Conservation (phyloP, 2,888 invertebrate species). For the Epinotia brunnichana region DNA sequence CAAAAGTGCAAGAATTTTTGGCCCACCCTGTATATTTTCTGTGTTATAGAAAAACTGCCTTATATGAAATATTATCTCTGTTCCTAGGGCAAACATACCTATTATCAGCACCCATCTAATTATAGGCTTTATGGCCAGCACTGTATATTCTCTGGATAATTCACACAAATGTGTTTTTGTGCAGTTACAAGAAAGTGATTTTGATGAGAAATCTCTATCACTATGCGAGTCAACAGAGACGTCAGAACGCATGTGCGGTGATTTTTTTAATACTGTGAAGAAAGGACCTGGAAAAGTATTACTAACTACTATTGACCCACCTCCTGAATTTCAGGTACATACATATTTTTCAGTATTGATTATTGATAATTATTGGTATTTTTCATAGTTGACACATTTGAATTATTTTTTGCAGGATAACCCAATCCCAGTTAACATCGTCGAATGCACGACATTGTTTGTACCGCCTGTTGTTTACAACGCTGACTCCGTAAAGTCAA, state of each 20-base stretch:
- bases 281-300: conserved; percentile 88
- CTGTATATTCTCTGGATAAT: neutral
- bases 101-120: neutral
- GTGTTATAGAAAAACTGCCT: neutral
- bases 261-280: conserved; percentile 92
- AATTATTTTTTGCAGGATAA: conserved; percentile 66
- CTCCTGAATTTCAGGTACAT: conserved; percentile 90
- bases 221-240: conserved; percentile 90
- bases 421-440: conserved; percentile 58
- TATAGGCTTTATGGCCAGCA: neutral
- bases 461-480: conserved; percentile 63
- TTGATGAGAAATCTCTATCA: conserved; percentile 90
- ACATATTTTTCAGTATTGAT: neutral
- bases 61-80: neutral
- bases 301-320: conserved; percentile 89
- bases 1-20: too few species aligned
- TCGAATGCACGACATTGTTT: conserved; percentile 60
- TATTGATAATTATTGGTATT: neutral
- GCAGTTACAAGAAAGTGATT: conserved; percentile 92
- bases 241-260: conserved; percentile 90
- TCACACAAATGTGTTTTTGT: conserved; percentile 47
- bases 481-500: conserved; percentile 57
- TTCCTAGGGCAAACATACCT: neutral
- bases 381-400: conserved; percentile 1
- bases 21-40: too few species aligned